A percentile compares a stretch with the other conserved stretches of the same genome.
phyloP scores from a whole-genome alignment of 2,797 vertebrate species.

The Brachyalestes nurse region DNA sequence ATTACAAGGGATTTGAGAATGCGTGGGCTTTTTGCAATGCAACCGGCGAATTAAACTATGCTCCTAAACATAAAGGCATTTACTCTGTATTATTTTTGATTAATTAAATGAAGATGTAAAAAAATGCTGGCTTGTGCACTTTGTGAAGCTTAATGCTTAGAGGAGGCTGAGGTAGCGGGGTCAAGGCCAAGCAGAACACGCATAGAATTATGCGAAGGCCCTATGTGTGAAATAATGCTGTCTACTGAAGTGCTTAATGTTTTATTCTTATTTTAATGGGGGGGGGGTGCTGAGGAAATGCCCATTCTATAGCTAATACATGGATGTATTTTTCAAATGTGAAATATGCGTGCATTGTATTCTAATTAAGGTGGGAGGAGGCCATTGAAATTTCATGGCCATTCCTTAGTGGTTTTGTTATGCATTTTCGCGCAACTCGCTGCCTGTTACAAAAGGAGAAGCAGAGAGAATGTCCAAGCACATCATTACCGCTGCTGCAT shows the following conservation, averaged over 20 bases:
- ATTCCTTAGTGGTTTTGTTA: slow-evolving; percentile 72
- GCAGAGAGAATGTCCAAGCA: slow-evolving; percentile 69
- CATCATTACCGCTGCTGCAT: slow-evolving; percentile 72
- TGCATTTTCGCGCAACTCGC: slow-evolving; percentile 67
- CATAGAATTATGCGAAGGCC: slow-evolving; percentile 37
- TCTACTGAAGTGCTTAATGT: slow-evolving; percentile 34
- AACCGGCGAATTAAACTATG: slow-evolving; percentile 49
- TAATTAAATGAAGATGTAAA: slow-evolving; percentile 58
- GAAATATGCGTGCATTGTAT: slow-evolving; percentile 60
- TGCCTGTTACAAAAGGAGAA: slow-evolving; percentile 65
- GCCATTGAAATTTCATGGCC: slow-evolving; percentile 75
- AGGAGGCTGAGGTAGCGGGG: slow-evolving; percentile 46
- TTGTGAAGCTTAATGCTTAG: slow-evolving; percentile 49
- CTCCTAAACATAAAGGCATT: slow-evolving; percentile 50
- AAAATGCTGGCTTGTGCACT: slow-evolving; percentile 55
- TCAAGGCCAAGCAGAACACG: slow-evolving; percentile 55
- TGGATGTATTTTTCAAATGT: slow-evolving; percentile 54
- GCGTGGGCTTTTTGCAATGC: slow-evolving; percentile 25
- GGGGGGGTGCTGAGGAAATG: slow-evolving; percentile 9
- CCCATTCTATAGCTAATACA: slow-evolving; percentile 57
- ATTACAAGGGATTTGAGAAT: slow-evolving; percentile 3
- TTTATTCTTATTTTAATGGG: slow-evolving; percentile 44
- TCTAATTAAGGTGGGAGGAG: slow-evolving; percentile 57
- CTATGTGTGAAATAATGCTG: slow-evolving; percentile 31
- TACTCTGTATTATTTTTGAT: slow-evolving; percentile 47